Conservation (phyloP, 64 coral and sea anemone species). For the Pocillopora damicornis region DNA sequence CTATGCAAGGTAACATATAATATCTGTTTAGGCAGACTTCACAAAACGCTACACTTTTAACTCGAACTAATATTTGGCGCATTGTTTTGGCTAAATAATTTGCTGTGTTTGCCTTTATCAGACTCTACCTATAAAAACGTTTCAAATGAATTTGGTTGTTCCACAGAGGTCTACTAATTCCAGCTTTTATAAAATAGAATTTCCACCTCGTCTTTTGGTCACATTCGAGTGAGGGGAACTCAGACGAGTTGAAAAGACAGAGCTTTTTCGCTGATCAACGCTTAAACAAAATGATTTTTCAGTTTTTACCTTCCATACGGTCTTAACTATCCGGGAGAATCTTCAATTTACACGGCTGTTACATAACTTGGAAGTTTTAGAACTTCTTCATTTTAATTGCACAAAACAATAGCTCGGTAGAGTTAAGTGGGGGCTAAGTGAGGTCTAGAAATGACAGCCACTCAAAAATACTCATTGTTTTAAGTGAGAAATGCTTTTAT, state of each 20-base stretch:
- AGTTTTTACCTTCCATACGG: background rate
- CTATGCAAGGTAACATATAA: too few relatives aligned
- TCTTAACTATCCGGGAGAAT: background rate
- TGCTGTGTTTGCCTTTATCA: too few relatives aligned
- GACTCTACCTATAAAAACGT: too few relatives aligned
- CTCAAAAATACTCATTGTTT: slow-evolving; percentile 9
- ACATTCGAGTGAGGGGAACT: background rate
- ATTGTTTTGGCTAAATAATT: too few relatives aligned
- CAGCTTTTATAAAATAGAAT: background rate
- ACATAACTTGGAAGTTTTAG: background rate
- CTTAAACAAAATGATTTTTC: background rate
- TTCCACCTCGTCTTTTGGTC: background rate
- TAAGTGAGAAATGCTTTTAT: slow-evolving; percentile 22
- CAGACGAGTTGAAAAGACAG: background rate
- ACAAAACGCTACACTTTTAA: too few relatives aligned
- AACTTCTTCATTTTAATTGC: background rate
- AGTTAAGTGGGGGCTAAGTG: background rate
- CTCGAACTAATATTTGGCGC: too few relatives aligned
- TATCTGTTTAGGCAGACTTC: too few relatives aligned
- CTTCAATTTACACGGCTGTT: background rate
- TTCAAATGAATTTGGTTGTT: too few relatives aligned
- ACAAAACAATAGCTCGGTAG: background rate
- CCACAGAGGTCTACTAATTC: background rate
- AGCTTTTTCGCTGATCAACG: background rate
- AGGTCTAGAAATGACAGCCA: background rate